Evolutionary conservation across 2,888 invertebrate genomes (phyloP), one percentile per base, ranked within the genome.

Genomic region (Suillia variegata): DNA sequence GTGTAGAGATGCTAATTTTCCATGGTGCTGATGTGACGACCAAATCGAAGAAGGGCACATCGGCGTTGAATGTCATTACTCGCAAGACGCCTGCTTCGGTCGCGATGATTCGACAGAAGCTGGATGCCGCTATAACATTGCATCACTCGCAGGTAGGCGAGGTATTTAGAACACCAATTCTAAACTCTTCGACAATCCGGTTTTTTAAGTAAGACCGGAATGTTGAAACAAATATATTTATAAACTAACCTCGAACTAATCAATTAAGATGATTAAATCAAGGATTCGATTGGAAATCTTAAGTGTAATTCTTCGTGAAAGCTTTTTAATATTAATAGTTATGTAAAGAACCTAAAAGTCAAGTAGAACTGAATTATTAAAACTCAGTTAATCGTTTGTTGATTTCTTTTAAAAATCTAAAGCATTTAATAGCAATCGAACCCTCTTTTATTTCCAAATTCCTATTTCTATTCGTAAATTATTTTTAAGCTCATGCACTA

Each of bases 11-110:
- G 66, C 82, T 94, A 64, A 89, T 94, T 62, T 90, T 89, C 74
- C 89, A 91, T 76, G 94, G 93, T 2, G 93, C 93, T 52, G 94
- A 94, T 83, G 90, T 94, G n/a, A 93, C 93, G 13, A 91, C 93
- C 2, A 89, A 90, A 73, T 94, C 93, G 54, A 92, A 91, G 79
- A 93, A 92, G 73, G 93, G 94, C 59, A 91, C 92, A 77, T 91
- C 92, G 8, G 93, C 93, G 22, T 83, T 94, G 61, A 92, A 93
- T 70, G 91, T 94, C 64, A 92, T 94, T 62, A 89, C 92, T 18
- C 85, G 94, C 63, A 93, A 93, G 83, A 94, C 93, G 2, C 94
- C 94, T 12, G 91, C 92, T 12, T 93, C 93, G 18, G 85, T 94
- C 68, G 89, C 90, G 33, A 92, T 92, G 86, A 88, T 94, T 66